phyloP scores from a whole-genome alignment of 2,797 vertebrate species.

The Sebastes vulpes region DNA sequence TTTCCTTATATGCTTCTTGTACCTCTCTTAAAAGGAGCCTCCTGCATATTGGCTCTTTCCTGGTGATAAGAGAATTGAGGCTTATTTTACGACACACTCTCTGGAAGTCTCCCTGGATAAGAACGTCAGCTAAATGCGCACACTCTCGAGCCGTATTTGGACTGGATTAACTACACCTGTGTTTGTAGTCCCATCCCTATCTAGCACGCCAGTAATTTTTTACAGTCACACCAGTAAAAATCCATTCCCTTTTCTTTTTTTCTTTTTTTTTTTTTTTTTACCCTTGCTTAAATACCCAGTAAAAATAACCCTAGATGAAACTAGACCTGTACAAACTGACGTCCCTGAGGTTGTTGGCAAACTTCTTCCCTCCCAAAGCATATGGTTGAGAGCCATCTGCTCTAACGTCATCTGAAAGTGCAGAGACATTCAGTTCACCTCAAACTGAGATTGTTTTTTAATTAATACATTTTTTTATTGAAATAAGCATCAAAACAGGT shows the following conservation, averaged over 20 bases:
- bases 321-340: slow-evolving; percentile 49
- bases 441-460: slow-evolving; percentile 25
- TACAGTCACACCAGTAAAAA: slow-evolving; percentile 27
- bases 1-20: slow-evolving; percentile 25
- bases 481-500: neutral
- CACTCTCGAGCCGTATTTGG: slow-evolving; percentile 33
- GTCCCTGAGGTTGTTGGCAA: slow-evolving; percentile 54
- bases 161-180: slow-evolving; percentile 47
- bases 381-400: slow-evolving; percentile 67
- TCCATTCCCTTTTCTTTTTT: neutral
- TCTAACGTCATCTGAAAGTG: slow-evolving; percentile 48
- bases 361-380: slow-evolving; percentile 55
- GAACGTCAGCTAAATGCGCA: slow-evolving; percentile 20
- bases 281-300: slow-evolving; percentile 31
- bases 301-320: slow-evolving; percentile 61
- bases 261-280: neutral
- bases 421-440: slow-evolving; percentile 44
- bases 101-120: slow-evolving; percentile 35
- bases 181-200: slow-evolving; percentile 22
- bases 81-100: slow-evolving; percentile 30
- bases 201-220: slow-evolving; percentile 20
- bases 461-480: neutral
- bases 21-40: slow-evolving; percentile 15
- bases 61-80: slow-evolving; percentile 32
- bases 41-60: slow-evolving; percentile 5